Percentiles rank a stretch among this genome's conserved stretches.
Evolutionary conservation across 2,888 invertebrate genomes (phyloP).

Genomic region (Hypomecis atomaria): DNA sequence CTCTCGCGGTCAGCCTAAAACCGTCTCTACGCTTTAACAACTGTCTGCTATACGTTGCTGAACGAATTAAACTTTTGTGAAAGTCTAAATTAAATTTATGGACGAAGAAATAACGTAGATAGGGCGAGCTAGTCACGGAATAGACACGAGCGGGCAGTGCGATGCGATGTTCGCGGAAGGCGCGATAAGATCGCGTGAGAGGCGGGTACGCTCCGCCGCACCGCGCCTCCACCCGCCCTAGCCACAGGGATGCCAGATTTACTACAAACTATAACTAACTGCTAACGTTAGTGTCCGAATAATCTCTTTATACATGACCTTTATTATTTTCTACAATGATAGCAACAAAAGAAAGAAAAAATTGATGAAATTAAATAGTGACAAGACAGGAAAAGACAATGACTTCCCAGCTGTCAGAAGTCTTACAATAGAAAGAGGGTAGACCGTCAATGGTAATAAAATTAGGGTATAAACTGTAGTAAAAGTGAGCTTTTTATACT

Average conservation of each 20-base stretch:
- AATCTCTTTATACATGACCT: background rate
- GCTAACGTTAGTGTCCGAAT: background rate
- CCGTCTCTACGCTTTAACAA: constrained; percentile 65
- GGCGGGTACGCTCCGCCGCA: constrained; percentile 66
- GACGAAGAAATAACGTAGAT: constrained; percentile 61
- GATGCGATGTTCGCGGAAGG: constrained; percentile 81
- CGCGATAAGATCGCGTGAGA: constrained; percentile 83
- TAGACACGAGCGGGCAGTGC: constrained; percentile 74
- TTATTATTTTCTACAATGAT: background rate
- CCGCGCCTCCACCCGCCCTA: constrained; percentile 53
- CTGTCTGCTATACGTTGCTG: constrained; percentile 50
- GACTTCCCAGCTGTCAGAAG: constrained; percentile 1
- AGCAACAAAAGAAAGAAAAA: background rate
- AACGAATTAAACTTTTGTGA: constrained; percentile 53
- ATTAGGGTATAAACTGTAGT: constrained; percentile 19
- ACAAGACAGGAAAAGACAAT: constrained; percentile 10
- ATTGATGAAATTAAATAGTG: constrained; percentile 1
- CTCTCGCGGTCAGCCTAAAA: constrained; percentile 61
- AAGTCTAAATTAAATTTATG: constrained; percentile 65
- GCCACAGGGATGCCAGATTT: constrained; percentile 52
- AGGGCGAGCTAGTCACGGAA: constrained; percentile 73
- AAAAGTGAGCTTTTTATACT: constrained; percentile 30
- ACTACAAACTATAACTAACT: constrained; percentile 12
- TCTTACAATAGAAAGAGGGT: constrained; percentile 10
- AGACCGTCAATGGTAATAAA: constrained; percentile 18